Evolutionary conservation across 1,140 invertebrate species (phyloP).

Genomic region (Trachymyrmex cornetzi): DNA sequence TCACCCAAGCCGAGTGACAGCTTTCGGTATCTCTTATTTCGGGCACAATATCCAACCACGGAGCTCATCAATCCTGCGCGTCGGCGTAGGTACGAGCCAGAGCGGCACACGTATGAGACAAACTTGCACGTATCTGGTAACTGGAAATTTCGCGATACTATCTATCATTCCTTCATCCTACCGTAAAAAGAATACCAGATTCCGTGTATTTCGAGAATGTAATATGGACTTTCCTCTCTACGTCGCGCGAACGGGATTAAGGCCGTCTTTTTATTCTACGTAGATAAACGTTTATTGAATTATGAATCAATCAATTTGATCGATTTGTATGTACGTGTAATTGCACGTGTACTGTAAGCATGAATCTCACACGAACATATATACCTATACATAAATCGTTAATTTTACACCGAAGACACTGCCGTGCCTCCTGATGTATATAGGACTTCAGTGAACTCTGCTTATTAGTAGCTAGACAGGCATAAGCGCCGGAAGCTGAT

Average conservation of each 20-base stretch:
- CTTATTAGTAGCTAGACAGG: background rate
- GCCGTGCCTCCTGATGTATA: background rate
- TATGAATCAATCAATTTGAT: conserved; percentile 40
- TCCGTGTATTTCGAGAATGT: conserved; percentile 55
- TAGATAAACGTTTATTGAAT: conserved; percentile 17
- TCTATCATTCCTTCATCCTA: conserved; percentile 70
- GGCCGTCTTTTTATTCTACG: background rate
- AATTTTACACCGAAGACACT: too few species aligned
- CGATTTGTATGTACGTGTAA: background rate
- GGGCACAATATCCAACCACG: conserved; percentile 55
- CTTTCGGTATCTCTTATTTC: conserved; percentile 64
- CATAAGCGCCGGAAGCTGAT: background rate
- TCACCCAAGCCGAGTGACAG: conserved; percentile 20
- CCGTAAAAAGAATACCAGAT: conserved; percentile 68
- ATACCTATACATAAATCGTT: too few species aligned
- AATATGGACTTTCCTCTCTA: conserved; percentile 54
- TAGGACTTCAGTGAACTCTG: background rate
- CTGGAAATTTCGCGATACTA: conserved; percentile 67
- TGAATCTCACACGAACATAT: background rate
- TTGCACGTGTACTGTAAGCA: background rate
- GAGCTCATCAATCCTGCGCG: conserved; percentile 71
- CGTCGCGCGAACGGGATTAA: conserved; percentile 62
- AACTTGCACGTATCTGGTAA: conserved; percentile 56
- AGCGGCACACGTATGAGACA: conserved; percentile 67
- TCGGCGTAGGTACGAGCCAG: conserved; percentile 33